Conservation (phyloP, 2,797 vertebrate species). For the Enteromius radiatus region DNA sequence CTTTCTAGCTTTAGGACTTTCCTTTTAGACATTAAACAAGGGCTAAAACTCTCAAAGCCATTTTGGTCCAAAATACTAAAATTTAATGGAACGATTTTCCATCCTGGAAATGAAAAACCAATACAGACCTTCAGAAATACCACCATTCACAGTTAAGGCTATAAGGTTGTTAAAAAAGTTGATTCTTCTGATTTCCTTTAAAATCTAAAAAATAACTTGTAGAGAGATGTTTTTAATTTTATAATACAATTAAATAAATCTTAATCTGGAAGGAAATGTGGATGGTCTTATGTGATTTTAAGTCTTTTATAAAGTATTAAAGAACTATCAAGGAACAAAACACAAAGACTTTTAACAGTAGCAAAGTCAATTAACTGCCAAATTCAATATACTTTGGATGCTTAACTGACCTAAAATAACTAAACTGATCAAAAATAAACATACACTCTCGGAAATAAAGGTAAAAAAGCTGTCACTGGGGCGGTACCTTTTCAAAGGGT, state of each 20-base stretch:
- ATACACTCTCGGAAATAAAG: too few species aligned
- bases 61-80: constrained; percentile 58
- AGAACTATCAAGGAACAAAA: not conserved
- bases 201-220: constrained; percentile 66
- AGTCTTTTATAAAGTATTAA: not conserved
- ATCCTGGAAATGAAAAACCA: constrained; percentile 69
- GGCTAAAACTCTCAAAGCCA: constrained; percentile 65
- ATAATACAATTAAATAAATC: not conserved
- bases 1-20: constrained; percentile 68
- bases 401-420: not conserved
- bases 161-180: constrained; percentile 31
- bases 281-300: not conserved
- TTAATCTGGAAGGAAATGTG: not conserved
- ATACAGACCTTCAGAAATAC: not conserved
- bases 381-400: not conserved
- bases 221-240: constrained; percentile 57
- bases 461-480: too few species aligned
- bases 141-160: not conserved
- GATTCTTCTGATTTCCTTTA: constrained; percentile 66
- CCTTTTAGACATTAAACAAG: constrained; percentile 72
- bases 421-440: not conserved
- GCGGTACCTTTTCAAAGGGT: too few species aligned
- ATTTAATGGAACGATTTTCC: constrained; percentile 71
- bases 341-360: not conserved
- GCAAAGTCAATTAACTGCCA: not conserved